Percentiles rank a stretch among this genome's conserved stretches.
Evolutionary conservation across 2,797 vertebrate species (phyloP).

Genomic region (Acrossocheilus fasciatus): DNA sequence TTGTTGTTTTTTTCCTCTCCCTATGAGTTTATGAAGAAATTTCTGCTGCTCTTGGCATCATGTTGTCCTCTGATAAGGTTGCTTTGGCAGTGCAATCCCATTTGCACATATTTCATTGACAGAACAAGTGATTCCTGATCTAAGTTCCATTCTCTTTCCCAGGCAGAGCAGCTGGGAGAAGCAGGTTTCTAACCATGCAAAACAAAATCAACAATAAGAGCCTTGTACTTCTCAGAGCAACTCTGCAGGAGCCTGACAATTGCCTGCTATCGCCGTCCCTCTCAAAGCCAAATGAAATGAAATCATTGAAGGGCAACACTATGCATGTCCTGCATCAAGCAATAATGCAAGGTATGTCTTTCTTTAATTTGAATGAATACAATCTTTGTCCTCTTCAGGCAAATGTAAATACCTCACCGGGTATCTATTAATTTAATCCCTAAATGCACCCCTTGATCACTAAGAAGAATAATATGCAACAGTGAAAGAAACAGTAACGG

Average conservation of each 20-base stretch:
- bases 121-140: constrained; percentile 71
- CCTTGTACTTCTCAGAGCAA: constrained; percentile 60
- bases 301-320: constrained; percentile 21
- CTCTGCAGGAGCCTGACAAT: constrained; percentile 56
- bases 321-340: background rate
- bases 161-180: constrained; percentile 74
- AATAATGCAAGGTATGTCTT: background rate
- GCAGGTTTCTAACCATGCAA: constrained; percentile 68
- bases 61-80: constrained; percentile 73
- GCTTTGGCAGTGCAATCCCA: constrained; percentile 74
- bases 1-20: background rate
- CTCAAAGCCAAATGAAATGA: constrained; percentile 22
- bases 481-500: constrained; percentile 62
- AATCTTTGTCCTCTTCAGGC: constrained; percentile 1
- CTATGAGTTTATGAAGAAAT: constrained; percentile 63
- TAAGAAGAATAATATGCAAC: constrained; percentile 64
- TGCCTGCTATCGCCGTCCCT: background rate
- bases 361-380: constrained; percentile 20
- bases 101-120: constrained; percentile 73
- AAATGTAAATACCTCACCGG: constrained; percentile 48
- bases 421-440: constrained; percentile 60
- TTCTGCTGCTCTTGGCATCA: constrained; percentile 76
- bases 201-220: constrained; percentile 70
- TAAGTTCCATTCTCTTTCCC: constrained; percentile 69
- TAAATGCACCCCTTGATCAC: constrained; percentile 70